Conservation (phyloP, 2,113 vertebrate species). For the Forbesichthys agassizii region DNA sequence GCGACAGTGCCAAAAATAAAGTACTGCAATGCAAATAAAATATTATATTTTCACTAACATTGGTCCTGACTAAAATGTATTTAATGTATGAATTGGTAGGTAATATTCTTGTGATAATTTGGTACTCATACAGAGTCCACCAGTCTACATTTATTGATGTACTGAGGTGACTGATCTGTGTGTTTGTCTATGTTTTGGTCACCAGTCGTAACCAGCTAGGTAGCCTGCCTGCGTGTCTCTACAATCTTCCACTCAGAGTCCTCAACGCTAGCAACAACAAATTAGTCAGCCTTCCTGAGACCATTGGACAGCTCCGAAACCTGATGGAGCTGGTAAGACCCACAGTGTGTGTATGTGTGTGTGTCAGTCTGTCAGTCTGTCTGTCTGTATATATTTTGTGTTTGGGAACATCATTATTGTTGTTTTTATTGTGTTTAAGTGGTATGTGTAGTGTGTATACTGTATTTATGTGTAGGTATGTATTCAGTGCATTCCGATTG, state of each 20-base stretch:
- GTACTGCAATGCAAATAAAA: too few species aligned
- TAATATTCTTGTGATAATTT: too few species aligned
- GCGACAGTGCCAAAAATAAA: too few species aligned
- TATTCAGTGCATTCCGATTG: too few species aligned
- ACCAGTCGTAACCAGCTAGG: conserved; percentile 93
- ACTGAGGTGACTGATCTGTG: background rate
- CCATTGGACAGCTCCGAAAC: conserved; percentile 87
- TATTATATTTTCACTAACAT: too few species aligned
- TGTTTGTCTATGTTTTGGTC: conserved; percentile 44
- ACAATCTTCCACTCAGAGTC: conserved; percentile 91
- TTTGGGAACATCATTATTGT: background rate
- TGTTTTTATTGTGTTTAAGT: too few species aligned
- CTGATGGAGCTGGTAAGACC: conserved; percentile 94
- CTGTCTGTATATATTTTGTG: conserved; percentile 1
- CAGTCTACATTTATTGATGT: too few species aligned
- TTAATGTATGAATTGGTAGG: too few species aligned
- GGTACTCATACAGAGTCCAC: too few species aligned
- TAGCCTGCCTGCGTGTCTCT: conserved; percentile 87
- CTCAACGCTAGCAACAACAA: conserved; percentile 98
- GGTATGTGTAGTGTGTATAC: too few species aligned
- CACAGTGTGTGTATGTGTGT: conserved; percentile 45
- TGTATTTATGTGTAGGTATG: too few species aligned
- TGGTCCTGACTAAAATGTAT: too few species aligned
- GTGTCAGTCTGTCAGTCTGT: conserved; percentile 36
- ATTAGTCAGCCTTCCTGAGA: conserved; percentile 89